Base-by-base conservation (phyloP, 2,888 invertebrate species). In the Cordylochernes scorpioides region DNA sequence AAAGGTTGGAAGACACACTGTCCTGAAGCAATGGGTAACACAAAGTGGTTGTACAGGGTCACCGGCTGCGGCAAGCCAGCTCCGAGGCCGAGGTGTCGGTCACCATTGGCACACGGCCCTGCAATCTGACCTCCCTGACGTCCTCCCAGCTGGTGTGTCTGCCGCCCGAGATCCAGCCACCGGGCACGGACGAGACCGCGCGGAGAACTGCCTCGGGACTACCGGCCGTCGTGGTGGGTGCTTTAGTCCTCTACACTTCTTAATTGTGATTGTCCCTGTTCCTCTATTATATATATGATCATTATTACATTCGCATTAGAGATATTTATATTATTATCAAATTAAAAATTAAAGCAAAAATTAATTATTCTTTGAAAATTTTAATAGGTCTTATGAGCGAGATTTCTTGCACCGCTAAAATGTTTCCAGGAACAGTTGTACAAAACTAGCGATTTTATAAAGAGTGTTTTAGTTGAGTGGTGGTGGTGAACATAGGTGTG, bases 101-200 rank as follows among this genome's bases (percentile, higher is more conserved):
- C 4, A 80, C 74, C 12, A 82, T 97, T 42, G 94, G 94, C 4
- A 67, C 66, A 4, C 65, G 69, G 45, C 65, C 68, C 17, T 97
- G 94, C 50, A 88, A 88, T 55, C 80, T 97, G 9, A 88, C 91
- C 3, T 78, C 86, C 36, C 60, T 97, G 24, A 78, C 86, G 36
- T 60, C 97, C 26, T 71, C 71, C 21, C 88, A 91, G 50, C 60
- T 97, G 10, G 71, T 91, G 7, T 97, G 94, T 53, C 73, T 73
- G 16, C 86, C 88, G 8, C 91, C 94, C 2, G 71, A 72, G 48
- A 62, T 67, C 30, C 84, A 86, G 52, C 88, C 88, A 1, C 48
- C 63, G 5, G 47, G 47, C 13, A 45, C 46, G 4, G 47, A 48
- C 32, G 45, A 44, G 29, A 34, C 43, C 26, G 74, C 72, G 15